Evolutionary conservation across 1,140 invertebrate species (phyloP).

Genomic region (Zaprionus camerounensis): DNA sequence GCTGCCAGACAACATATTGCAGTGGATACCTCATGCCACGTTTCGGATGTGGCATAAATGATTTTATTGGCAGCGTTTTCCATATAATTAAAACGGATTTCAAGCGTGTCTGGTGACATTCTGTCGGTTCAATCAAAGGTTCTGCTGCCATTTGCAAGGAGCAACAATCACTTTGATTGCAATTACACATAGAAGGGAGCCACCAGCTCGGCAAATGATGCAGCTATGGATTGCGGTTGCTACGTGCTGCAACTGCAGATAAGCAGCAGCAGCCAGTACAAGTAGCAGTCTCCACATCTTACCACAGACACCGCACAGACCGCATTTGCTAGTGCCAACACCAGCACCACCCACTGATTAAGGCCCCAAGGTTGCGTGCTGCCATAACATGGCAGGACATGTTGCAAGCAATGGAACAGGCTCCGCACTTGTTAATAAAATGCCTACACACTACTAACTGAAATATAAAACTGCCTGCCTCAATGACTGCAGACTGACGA

Average conservation of each 20-base stretch:
- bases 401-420: constrained; percentile 17
- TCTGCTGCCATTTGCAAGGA: constrained; percentile 57
- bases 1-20: background rate
- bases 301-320: constrained; percentile 34
- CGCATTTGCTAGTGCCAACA: background rate
- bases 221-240: constrained; percentile 34
- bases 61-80: constrained; percentile 48
- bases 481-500: constrained; percentile 14
- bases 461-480: constrained; percentile 36
- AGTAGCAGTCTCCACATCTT: constrained; percentile 7
- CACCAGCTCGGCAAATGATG: constrained; percentile 21
- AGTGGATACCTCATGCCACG: constrained; percentile 2
- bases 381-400: constrained; percentile 28
- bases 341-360: constrained; percentile 28
- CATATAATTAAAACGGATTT: constrained; percentile 60
- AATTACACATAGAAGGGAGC: constrained; percentile 50
- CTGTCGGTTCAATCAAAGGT: constrained; percentile 41
- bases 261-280: constrained; percentile 19
- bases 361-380: constrained; percentile 28
- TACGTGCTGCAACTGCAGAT: constrained; percentile 75
- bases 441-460: constrained; percentile 14
- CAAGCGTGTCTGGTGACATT: constrained; percentile 36
- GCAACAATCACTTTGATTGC: constrained; percentile 73
- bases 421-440: constrained; percentile 36
- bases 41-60: constrained; percentile 14